phyloP scores from a whole-genome alignment of 2,113 vertebrate genomes.

The Calidris pugnax region DNA sequence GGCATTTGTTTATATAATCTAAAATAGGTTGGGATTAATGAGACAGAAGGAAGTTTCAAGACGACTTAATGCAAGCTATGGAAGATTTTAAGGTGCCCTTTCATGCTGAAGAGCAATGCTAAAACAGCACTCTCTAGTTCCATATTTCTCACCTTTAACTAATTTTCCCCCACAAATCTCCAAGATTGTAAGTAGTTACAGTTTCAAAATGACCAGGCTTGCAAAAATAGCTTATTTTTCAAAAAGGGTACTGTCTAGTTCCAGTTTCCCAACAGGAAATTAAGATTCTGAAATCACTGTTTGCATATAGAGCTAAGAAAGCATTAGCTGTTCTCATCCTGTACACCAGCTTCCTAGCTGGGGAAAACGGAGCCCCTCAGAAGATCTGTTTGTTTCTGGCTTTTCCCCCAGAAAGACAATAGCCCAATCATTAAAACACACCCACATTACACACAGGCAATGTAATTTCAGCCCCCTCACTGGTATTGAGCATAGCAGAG shows the following conservation, averaged over 20 bases:
- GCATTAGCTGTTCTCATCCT: background rate
- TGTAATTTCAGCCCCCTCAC: background rate
- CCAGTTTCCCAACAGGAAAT: background rate
- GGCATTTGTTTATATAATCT: background rate
- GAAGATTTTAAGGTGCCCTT: background rate
- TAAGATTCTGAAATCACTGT: background rate
- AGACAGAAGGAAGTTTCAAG: conserved; percentile 5
- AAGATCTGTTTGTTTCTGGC: background rate
- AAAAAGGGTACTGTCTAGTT: background rate
- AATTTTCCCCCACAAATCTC: background rate
- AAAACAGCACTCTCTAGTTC: background rate
- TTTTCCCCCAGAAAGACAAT: background rate
- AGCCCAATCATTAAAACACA: background rate
- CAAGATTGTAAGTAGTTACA: background rate
- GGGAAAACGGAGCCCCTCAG: background rate
- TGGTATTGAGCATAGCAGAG: background rate
- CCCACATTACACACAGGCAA: background rate
- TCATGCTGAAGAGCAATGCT: background rate
- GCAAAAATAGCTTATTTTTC: background rate
- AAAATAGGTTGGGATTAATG: background rate
- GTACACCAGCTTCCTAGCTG: background rate
- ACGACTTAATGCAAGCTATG: background rate
- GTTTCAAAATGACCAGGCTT: background rate
- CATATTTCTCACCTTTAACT: background rate
- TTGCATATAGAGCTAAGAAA: background rate